A percentile compares a stretch with the other conserved stretches of the same genome.
phyloP scores from a whole-genome alignment of 2,113 vertebrate genomes.

The Trematocara zebra region DNA sequence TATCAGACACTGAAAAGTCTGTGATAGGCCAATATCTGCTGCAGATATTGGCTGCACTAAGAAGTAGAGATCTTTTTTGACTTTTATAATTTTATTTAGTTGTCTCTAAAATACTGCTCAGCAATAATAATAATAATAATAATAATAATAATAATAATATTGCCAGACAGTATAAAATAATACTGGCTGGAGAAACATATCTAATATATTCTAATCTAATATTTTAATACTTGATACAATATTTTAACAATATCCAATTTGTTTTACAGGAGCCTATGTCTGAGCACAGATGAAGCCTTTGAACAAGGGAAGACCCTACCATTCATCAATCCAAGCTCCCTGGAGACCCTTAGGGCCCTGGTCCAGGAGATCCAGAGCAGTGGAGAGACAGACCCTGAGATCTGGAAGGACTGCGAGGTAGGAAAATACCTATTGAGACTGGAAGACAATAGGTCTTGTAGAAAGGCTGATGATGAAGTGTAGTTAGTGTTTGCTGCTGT shows the following conservation, averaged over 20 bases:
- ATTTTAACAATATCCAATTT: neutral
- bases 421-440: neutral
- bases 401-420: constrained; percentile 90
- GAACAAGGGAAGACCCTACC: constrained; percentile 78
- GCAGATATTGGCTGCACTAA: neutral
- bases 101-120: neutral
- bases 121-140: neutral
- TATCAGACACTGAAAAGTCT: neutral
- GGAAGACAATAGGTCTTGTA: neutral
- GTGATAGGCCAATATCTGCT: neutral
- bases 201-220: neutral
- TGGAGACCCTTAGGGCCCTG: constrained; percentile 77
- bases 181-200: neutral
- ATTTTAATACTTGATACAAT: neutral
- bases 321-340: constrained; percentile 77
- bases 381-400: constrained; percentile 77
- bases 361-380: constrained; percentile 81
- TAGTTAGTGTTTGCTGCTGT: neutral
- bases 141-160: neutral
- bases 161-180: neutral
- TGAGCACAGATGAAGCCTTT: constrained; percentile 71
- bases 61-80: neutral
- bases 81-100: neutral
- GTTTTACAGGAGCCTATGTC: constrained; percentile 61
- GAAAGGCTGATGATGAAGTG: neutral